Conservation (phyloP, 53 echinoderm and acorn worm genomes). For the Luidia sarsii region DNA sequence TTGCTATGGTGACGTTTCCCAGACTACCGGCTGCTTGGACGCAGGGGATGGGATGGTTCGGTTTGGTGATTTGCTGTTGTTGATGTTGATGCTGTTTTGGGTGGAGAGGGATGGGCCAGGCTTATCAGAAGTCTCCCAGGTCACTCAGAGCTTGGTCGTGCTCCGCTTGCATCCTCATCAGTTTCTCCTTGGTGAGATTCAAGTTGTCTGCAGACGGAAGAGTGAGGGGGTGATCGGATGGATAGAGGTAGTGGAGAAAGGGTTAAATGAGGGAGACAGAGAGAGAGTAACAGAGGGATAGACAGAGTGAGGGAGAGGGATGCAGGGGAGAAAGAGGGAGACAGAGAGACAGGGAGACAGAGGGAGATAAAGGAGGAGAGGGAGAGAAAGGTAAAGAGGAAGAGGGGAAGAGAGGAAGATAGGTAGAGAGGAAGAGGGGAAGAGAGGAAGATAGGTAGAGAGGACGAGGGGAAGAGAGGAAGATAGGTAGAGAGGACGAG, state of each 20-base stretch:
- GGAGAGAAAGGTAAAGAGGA: too few species aligned
- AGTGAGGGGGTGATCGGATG: neutral
- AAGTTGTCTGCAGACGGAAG: constrained; percentile 41
- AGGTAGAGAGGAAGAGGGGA: neutral
- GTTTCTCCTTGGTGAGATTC: constrained; percentile 36
- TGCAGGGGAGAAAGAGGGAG: neutral
- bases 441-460: neutral
- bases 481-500: too few species aligned
- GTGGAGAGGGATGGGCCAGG: neutral
- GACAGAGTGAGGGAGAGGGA: neutral
- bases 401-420: neutral
- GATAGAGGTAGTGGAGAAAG: neutral
- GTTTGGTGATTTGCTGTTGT: too few species aligned
- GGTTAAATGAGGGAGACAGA: neutral
- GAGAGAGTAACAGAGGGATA: too few species aligned
- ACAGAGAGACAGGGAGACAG: too few species aligned
- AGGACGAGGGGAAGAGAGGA: neutral
- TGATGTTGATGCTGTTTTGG: neutral
- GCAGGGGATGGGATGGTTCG: neutral
- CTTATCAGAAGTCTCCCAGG: constrained; percentile 25
- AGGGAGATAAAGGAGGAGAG: too few species aligned
- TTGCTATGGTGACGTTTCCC: constrained; percentile 1
- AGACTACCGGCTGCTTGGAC: too few species aligned
- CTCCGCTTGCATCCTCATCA: constrained; percentile 15
- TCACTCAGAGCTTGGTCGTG: constrained; percentile 39